A percentile compares a stretch with the other conserved stretches of the same genome.
Evolutionary conservation across 2,797 vertebrate species (phyloP).

Genomic region (Enteromius anoplus): DNA sequence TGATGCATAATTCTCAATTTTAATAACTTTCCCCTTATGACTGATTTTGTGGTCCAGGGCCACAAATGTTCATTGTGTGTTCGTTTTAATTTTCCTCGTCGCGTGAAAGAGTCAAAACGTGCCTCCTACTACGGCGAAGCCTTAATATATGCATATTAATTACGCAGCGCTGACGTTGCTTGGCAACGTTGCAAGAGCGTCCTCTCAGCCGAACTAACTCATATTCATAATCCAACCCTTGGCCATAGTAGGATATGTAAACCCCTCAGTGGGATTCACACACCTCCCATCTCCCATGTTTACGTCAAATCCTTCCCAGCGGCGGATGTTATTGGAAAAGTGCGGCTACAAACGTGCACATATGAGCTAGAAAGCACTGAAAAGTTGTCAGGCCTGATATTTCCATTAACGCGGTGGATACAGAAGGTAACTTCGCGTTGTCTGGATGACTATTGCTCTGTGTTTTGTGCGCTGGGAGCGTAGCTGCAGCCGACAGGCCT

Average conservation of each 20-base stretch:
- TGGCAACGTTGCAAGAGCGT: not conserved
- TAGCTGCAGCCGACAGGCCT: constrained; percentile 6
- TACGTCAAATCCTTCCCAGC: constrained; percentile 55
- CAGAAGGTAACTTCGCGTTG: constrained; percentile 20
- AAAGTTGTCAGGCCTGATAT: constrained; percentile 6
- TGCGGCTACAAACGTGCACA: not conserved
- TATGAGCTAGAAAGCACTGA: constrained; percentile 3
- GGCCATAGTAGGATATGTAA: constrained; percentile 2
- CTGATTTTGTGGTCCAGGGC: too few relatives aligned
- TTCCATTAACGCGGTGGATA: not conserved
- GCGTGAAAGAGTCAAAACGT: not conserved
- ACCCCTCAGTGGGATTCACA: not conserved
- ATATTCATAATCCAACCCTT: constrained; percentile 14
- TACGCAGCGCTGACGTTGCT: not conserved
- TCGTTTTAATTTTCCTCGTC: not conserved
- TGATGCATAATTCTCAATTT: too few relatives aligned
- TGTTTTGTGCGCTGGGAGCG: not conserved
- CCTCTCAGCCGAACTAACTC: not conserved
- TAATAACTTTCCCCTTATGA: too few relatives aligned
- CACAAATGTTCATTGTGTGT: not conserved
- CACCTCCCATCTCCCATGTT: constrained; percentile 25
- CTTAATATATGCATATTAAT: not conserved
- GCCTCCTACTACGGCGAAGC: not conserved
- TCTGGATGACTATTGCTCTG: not conserved
- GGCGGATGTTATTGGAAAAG: constrained; percentile 43